Conservation (phyloP, 2,113 vertebrate genomes). For the Chionomys nivalis region DNA sequence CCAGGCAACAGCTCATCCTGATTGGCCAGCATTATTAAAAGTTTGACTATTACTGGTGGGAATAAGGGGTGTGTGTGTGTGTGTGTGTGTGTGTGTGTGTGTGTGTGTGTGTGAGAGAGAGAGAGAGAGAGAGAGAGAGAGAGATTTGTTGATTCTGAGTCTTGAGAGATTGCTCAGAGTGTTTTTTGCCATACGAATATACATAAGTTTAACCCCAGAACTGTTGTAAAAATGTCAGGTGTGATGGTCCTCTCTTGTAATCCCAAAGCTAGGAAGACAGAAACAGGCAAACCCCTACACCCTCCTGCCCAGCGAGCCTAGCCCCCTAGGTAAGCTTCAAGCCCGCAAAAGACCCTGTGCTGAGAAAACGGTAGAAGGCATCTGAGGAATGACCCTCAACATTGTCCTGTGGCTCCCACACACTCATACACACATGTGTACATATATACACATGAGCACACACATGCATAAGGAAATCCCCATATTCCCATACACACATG, state of each 20-base stretch:
- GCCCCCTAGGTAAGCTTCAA: neutral
- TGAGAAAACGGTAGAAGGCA: neutral
- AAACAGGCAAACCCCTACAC: neutral
- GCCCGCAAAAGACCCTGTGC: neutral
- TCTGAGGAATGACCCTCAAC: too few species aligned
- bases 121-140: neutral
- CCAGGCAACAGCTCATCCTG: neutral
- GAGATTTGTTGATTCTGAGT: neutral
- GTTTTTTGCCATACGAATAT: neutral
- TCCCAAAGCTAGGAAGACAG: neutral
- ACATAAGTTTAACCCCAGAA: neutral
- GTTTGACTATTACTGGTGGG: neutral
- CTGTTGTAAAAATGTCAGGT: too few species aligned
- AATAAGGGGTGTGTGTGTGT: neutral
- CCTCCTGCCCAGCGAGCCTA: neutral
- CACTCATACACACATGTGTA: neutral
- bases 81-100: neutral
- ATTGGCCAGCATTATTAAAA: neutral
- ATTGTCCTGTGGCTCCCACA: neutral
- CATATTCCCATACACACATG: neutral
- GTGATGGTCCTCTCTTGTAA: neutral
- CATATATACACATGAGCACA: neutral
- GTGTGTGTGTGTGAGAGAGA: neutral
- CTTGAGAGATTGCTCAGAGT: neutral
- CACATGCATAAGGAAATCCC: neutral